Percentiles rank a stretch among this genome's conserved stretches.
phyloP scores from a whole-genome alignment of 2,888 invertebrate species.

The Tortricodes alternella region DNA sequence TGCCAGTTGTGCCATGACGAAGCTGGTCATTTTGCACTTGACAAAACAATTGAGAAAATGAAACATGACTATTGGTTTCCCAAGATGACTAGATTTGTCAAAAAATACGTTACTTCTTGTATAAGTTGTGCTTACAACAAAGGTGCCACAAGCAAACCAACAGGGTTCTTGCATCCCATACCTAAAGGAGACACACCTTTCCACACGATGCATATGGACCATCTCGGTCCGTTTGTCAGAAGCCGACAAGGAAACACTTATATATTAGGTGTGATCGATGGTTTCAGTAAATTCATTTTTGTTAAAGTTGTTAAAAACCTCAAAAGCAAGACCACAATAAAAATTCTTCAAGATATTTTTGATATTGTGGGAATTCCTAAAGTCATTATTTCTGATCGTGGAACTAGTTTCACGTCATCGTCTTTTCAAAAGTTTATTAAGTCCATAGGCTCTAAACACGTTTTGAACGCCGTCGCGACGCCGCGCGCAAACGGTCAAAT shows the following conservation, averaged over 20 bases:
- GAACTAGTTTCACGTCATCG: slow-evolving; percentile 17
- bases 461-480: background rate
- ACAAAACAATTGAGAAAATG: slow-evolving; percentile 22
- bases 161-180: slow-evolving; percentile 26
- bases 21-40: slow-evolving; percentile 19
- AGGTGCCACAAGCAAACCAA: background rate
- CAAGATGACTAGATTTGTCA: slow-evolving; percentile 1
- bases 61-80: slow-evolving; percentile 27
- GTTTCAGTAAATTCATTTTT: slow-evolving; percentile 28
- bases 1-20: slow-evolving; percentile 11
- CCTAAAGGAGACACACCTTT: slow-evolving; percentile 20
- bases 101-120: slow-evolving; percentile 1
- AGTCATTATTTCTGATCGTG: slow-evolving; percentile 19
- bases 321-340: slow-evolving; percentile 18
- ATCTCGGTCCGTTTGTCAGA: slow-evolving; percentile 29
- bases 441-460: background rate
- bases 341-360: slow-evolving; percentile 15
- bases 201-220: slow-evolving; percentile 26
- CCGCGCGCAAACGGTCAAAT: slow-evolving; percentile 3
- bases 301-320: slow-evolving; percentile 17
- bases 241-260: slow-evolving; percentile 24
- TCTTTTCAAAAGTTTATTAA: slow-evolving; percentile 9
- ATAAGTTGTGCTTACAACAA: background rate
- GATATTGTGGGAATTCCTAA: slow-evolving; percentile 11
- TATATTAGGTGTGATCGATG: slow-evolving; percentile 25